Evolutionary conservation across 2,888 invertebrate species (phyloP).

Genomic region (Slavum lentiscoides): DNA sequence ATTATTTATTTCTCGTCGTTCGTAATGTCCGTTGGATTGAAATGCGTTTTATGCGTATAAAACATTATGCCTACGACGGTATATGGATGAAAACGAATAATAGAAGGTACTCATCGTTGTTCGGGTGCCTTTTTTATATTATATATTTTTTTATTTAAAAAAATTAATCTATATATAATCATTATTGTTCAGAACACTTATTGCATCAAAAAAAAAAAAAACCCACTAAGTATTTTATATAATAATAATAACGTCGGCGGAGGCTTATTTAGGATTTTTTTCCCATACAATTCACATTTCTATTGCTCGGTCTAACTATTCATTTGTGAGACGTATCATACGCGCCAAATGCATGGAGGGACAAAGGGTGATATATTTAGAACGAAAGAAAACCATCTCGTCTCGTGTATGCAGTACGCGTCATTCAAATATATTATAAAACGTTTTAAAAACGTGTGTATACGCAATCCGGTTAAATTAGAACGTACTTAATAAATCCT

Average conservation of each 20-base stretch:
- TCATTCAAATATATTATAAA: conserved; percentile 10
- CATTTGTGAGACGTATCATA: background rate
- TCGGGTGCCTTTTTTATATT: no score
- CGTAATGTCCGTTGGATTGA: no score
- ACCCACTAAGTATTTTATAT: background rate
- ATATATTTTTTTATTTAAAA: no score
- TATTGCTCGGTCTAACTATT: background rate
- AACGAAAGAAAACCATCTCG: conserved; percentile 4
- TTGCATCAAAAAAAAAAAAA: no score
- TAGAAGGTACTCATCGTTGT: no score
- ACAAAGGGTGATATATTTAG: conserved; percentile 23
- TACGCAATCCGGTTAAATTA: conserved; percentile 16
- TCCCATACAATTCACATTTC: conserved; percentile 1
- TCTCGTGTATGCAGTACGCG: background rate
- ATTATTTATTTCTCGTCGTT: no score
- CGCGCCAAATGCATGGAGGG: background rate
- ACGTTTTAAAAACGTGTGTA: conserved; percentile 19
- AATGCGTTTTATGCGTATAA: no score
- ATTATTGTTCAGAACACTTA: conserved; percentile 22
- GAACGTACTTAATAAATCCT: conserved; percentile 20
- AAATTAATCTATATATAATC: background rate
- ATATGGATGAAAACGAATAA: no score
- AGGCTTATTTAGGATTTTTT: conserved; percentile 9
- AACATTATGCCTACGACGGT: no score
- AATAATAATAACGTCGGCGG: background rate